Evolutionary conservation across 2,797 vertebrate species (phyloP), one percentile per base, ranked within the genome.

Genomic region (Pipistrellus nathusii): DNA sequence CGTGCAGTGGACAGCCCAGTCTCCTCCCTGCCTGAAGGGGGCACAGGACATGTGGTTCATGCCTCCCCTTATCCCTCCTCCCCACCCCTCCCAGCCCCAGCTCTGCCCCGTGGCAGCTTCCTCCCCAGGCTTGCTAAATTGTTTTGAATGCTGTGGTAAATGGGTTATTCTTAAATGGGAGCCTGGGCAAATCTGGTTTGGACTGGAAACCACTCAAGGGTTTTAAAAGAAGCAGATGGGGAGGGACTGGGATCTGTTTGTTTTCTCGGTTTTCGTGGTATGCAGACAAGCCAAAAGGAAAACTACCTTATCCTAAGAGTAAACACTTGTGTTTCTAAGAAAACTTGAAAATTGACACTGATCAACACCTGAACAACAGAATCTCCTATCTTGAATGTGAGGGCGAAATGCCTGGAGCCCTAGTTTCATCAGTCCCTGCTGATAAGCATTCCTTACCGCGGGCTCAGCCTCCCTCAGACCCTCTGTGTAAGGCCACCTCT

Each of bases 151-250:
- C 81, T 92, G 66, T 94, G 53, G 62, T 88, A 96, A 94, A 38
- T 95, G 46, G 69, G 94, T 95, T 96, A 94, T 71, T 93, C 73
- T 88, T 96, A 90, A 93, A 69, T 90, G n/a, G 85, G 91, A 96
- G 38, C 57, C 71, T 90, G 72, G n/a, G 46, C 15, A 91, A 85
- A 94, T 90, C 84, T 92, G 71, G 69, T 94, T 95, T 93, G 41
- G 57, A 94, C 82, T 95, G n/a, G 73, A 94, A 95, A 88, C 32
- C 41, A 92, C 53, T 94, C 41, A 51, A 90, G 51, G 38, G 44
- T 92, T 95, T 95, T 95, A 10, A 94, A 95, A 94, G 68, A 91
- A 96, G 62, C 4, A 51, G 38, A 73, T 25, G 77, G 82, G 20
- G 27, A 94, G 72, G 30, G 25, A 32, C 87, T 66, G 41, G 51